Conservation (phyloP, 2,797 vertebrate species). For the Pteropus rufus region DNA sequence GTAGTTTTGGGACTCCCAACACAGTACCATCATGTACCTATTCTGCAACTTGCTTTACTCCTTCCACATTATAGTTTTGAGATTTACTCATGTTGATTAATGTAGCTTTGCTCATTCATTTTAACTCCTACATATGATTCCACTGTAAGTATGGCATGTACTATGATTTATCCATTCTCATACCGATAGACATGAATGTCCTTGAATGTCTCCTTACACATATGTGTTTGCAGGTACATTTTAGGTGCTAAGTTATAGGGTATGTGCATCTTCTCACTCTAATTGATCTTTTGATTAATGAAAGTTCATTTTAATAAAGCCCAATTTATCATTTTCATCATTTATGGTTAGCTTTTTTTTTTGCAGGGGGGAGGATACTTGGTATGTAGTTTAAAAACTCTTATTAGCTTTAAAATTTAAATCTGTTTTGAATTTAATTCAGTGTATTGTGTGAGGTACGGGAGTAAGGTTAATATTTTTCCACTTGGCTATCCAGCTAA, state of each 20-base stretch:
- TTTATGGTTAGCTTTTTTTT: no score
- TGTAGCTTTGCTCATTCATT: not conserved
- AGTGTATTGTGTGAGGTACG: no score
- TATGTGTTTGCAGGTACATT: not conserved
- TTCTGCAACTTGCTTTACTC: not conserved
- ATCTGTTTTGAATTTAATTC: no score
- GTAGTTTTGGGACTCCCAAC: not conserved
- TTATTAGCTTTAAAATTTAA: no score
- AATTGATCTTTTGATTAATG: not conserved
- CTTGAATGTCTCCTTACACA: not conserved
- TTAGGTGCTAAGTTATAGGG: not conserved
- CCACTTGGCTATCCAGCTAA: no score
- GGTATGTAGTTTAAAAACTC: no score
- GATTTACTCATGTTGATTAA: not conserved
- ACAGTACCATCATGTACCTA: not conserved
- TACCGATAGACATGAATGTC: not conserved
- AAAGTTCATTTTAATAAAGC: no score
- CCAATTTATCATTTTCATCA: no score
- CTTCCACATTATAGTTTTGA: not conserved
- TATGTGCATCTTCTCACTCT: not conserved
- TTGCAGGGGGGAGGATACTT: no score
- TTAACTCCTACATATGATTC: not conserved
- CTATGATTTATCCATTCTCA: not conserved
- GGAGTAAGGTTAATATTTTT: no score
- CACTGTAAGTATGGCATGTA: not conserved